Conservation (phyloP, 2,797 vertebrate genomes). For the Hypotaenidia okinawae region DNA sequence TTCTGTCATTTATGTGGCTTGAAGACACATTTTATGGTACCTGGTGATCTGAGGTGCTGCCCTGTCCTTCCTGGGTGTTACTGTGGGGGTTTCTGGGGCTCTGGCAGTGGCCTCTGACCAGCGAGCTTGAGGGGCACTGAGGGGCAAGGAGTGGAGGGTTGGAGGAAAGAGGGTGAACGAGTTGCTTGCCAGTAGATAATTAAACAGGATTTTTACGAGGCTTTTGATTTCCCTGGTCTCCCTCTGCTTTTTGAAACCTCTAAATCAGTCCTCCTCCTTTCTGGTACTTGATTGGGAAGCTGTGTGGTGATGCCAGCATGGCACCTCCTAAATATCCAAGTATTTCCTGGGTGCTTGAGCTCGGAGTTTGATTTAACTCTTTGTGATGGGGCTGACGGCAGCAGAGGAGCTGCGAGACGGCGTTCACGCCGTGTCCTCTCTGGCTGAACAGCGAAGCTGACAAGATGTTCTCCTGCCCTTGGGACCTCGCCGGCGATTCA, state of each 20-base stretch:
- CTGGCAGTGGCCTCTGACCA: background rate
- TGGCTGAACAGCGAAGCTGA: background rate
- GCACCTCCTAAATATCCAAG: background rate
- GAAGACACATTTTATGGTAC: background rate
- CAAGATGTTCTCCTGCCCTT: background rate
- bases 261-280: background rate
- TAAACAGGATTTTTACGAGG: background rate
- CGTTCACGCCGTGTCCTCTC: background rate
- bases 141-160: background rate
- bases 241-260: background rate
- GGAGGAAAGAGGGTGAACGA: background rate
- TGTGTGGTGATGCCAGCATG: rapidly evolving
- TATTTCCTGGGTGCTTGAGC: background rate
- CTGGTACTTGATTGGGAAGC: background rate
- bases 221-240: background rate
- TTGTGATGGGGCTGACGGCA: background rate
- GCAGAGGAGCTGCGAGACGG: background rate
- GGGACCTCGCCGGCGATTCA: background rate
- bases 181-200: background rate
- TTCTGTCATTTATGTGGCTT: background rate
- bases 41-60: background rate
- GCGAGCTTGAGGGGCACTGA: rapidly evolving
- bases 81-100: background rate
- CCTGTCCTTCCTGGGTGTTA: rapidly evolving
- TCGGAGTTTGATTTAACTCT: background rate